A percentile compares a stretch with the other conserved stretches of the same genome.
These are phyloP conservation scores for Xenopus tropicalis DNA, from an alignment of 2,113 vertebrate species.

Conservation along the genomic window DNA sequence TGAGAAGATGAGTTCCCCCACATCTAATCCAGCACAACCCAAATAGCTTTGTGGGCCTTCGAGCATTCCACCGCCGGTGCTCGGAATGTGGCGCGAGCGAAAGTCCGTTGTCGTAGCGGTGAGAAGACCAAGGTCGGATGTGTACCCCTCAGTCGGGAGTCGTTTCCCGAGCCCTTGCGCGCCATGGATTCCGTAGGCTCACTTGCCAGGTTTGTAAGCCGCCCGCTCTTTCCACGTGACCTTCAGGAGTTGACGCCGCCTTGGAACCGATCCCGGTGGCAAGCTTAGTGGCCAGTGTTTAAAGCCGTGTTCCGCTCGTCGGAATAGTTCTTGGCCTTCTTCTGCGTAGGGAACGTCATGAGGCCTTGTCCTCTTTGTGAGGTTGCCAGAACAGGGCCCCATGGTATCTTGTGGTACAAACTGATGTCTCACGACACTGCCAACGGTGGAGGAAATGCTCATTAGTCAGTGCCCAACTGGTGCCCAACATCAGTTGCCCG, in stretches of 20 bases:
- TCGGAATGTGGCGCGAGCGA: slow-evolving; percentile 73
- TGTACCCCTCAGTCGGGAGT: slow-evolving; percentile 81
- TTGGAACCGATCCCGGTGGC: slow-evolving; percentile 65
- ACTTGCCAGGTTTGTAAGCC: slow-evolving; percentile 91
- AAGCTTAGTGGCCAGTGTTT: slow-evolving; percentile 90
- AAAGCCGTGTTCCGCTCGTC: slow-evolving; percentile 74
- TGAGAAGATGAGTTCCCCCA: slow-evolving; percentile 83
- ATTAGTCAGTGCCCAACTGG: too few species aligned
- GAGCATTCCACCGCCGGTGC: slow-evolving; percentile 63
- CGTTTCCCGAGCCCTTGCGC: slow-evolving; percentile 76
- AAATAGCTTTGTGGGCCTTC: slow-evolving; percentile 64
- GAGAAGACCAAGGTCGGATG: slow-evolving; percentile 82
- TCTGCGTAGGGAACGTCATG: slow-evolving; percentile 79
- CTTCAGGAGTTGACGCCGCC: slow-evolving; percentile 75
- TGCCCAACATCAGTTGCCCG: too few species aligned
- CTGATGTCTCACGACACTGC: slow-evolving; percentile 63
- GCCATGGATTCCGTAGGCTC: slow-evolving; percentile 76
- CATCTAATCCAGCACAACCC: slow-evolving; percentile 80
- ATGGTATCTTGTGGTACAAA: slow-evolving; percentile 77
- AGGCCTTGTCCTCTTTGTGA: slow-evolving; percentile 73
- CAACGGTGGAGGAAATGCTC: too few species aligned
- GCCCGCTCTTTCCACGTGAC: slow-evolving; percentile 72
- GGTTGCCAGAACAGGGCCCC: slow-evolving; percentile 74
- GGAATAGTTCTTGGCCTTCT: slow-evolving; percentile 63
- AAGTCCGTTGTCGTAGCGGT: slow-evolving; percentile 78